Percentiles rank a stretch among this genome's conserved stretches.
Evolutionary conservation across 2,888 invertebrate species (phyloP).

Genomic region (Ceriagrion tenellum): DNA sequence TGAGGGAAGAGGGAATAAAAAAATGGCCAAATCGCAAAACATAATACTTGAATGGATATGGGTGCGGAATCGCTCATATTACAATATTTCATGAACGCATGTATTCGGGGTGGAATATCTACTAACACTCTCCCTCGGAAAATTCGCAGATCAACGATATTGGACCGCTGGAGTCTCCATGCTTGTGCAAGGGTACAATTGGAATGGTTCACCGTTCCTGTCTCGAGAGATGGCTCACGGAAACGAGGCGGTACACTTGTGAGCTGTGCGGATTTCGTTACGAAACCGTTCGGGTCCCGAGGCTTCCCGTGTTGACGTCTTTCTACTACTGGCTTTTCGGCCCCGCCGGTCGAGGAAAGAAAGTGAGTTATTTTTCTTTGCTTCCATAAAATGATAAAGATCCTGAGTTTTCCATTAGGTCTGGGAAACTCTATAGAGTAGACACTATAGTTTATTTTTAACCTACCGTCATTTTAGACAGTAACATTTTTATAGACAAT

Average conservation of each 20-base stretch:
- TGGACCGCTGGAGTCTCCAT: conserved; percentile 25
- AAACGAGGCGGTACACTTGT: not conserved
- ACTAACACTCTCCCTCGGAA: not conserved
- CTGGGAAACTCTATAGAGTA: not conserved
- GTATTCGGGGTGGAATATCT: not conserved
- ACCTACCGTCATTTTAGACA: no score
- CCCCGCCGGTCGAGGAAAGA: not conserved
- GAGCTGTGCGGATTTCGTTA: conserved; percentile 50
- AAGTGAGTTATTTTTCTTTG: not conserved
- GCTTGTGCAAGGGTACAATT: conserved; percentile 30
- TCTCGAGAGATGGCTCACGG: conserved; percentile 43
- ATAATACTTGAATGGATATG: no score
- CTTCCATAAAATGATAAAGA: not conserved
- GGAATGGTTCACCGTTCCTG: conserved; percentile 35
- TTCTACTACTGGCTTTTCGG: not conserved
- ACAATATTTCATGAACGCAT: not conserved
- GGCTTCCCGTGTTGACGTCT: not conserved
- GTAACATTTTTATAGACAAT: no score
- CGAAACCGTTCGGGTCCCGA: not conserved
- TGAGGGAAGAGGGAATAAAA: no score
- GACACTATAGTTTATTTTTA: no score
- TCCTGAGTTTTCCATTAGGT: no score
- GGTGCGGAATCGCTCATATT: not conserved
- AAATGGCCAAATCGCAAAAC: no score
- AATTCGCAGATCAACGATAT: not conserved